Evolutionary conservation across 2,888 invertebrate species (phyloP), one percentile per base, ranked within the genome.

Genomic region (Liodrosophila aerea): DNA sequence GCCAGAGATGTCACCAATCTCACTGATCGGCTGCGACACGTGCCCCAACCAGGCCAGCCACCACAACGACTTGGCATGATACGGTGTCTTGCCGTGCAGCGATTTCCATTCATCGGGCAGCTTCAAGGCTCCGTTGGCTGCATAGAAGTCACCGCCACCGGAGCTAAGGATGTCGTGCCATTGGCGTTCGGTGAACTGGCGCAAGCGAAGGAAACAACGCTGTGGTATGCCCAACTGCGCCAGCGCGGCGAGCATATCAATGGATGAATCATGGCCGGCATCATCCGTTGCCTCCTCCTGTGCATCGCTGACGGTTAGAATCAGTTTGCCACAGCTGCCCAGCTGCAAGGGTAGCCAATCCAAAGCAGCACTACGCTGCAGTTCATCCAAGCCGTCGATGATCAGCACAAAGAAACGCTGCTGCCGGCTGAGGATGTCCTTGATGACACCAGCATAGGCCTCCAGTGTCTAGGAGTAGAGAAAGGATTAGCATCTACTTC

Each of bases 271-370:
- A 15, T 33, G 47, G 11, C 18, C 54, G 4, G 44, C 60, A n/a
- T 54, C 44, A 11, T 53, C 29, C 11, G 34, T 29, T 7, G 64
- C 70, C 29, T 70, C 71, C n/a, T 71, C 72, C 43, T 67, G 76
- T 16, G 54, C 15, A 29, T 80, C 84, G 29, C 87, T 85, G 47
- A 88, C 60, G 3, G 95, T 95, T 76, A 96, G 90, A 58, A 97
- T 93, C 80, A 97, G 90, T 90, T 95, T 95, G 46, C 95, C 93
- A 86, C 94, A 93, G 51, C 92, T 92, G 3, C 95, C 95, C 67
- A 96, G 90, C 44, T 92, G 92, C 49, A 92, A 91, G 4, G 96
- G 96, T 71, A 97, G 91, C 97, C 97, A 97, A 64, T 93, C 91
- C 31, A 95, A 91, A 84, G 92, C 90, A 0, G 73, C 72, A 43